Conservation (phyloP, 2,113 vertebrate species). For the Condylura cristata region DNA sequence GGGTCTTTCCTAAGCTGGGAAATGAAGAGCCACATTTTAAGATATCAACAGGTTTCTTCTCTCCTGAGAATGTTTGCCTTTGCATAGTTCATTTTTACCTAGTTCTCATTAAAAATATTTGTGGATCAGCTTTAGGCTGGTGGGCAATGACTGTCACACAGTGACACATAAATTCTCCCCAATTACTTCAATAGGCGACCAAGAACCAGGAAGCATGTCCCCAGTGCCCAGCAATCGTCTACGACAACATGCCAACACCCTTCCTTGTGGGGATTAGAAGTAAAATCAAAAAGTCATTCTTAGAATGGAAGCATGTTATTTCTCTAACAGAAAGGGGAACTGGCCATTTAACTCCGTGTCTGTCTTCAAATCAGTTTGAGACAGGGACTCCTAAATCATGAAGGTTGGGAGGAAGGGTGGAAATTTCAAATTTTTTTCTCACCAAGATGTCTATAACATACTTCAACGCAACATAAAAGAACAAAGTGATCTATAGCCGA, state of each 20-base stretch:
- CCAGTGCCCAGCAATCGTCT: no score
- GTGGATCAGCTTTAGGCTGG: not conserved
- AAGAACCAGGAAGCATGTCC: not conserved
- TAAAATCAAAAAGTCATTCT: not conserved
- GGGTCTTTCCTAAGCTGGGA: not conserved
- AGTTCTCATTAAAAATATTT: not conserved
- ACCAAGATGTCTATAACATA: not conserved
- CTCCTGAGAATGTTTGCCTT: not conserved
- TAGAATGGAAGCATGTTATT: not conserved
- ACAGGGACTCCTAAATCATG: not conserved
- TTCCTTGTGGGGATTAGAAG: not conserved
- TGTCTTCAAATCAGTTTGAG: not conserved
- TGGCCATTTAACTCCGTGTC: not conserved
- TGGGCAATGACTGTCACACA: not conserved
- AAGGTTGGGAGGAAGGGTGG: not conserved
- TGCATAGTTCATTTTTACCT: not conserved
- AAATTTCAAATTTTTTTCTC: not conserved
- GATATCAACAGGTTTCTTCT: not conserved
- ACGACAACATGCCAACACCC: not conserved
- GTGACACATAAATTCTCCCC: not conserved
- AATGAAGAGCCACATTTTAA: not conserved
- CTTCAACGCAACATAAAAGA: not conserved
- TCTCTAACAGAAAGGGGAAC: not conserved
- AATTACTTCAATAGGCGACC: not conserved
- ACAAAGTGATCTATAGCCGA: not conserved